phyloP scores from a whole-genome alignment of 2,888 invertebrate species.

The Malachius bipustulatus region DNA sequence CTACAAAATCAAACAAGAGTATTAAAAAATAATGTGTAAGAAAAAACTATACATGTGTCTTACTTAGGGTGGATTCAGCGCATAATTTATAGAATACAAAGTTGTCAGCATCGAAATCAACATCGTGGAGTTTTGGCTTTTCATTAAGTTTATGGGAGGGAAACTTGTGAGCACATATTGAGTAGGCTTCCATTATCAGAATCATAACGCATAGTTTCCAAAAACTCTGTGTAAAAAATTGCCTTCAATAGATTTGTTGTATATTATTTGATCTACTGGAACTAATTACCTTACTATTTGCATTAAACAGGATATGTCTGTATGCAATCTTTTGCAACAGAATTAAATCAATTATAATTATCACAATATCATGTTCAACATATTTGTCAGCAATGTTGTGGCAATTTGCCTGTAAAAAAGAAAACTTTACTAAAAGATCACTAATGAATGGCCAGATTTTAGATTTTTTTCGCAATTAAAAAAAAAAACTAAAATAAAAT shows the following conservation, averaged over 20 bases:
- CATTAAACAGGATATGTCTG: constrained; percentile 74
- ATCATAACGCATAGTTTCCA: constrained; percentile 68
- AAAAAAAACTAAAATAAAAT: too few relatives aligned
- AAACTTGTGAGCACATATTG: constrained; percentile 47
- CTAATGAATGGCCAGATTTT: too few relatives aligned
- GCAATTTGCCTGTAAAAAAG: constrained; percentile 54
- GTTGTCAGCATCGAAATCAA: constrained; percentile 26
- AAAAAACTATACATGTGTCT: constrained; percentile 11
- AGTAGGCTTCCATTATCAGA: constrained; percentile 69
- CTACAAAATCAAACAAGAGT: constrained; percentile 22
- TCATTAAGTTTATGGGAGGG: constrained; percentile 12
- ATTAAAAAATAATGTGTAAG: not conserved
- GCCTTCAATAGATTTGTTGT: too few relatives aligned
- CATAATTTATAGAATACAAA: constrained; percentile 30
- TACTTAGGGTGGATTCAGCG: constrained; percentile 26
- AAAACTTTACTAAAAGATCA: too few relatives aligned
- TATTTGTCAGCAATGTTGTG: constrained; percentile 74
- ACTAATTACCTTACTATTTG: constrained; percentile 56
- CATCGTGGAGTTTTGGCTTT: constrained; percentile 21
- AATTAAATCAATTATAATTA: constrained; percentile 75
- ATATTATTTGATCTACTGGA: too few relatives aligned
- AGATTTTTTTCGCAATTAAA: too few relatives aligned
- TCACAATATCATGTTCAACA: constrained; percentile 81
- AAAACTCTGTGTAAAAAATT: constrained; percentile 26
- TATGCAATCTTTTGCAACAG: constrained; percentile 72